Evolutionary conservation across 2,888 invertebrate genomes (phyloP), one percentile per base, ranked within the genome.

Genomic region (Conomelus anceps): DNA sequence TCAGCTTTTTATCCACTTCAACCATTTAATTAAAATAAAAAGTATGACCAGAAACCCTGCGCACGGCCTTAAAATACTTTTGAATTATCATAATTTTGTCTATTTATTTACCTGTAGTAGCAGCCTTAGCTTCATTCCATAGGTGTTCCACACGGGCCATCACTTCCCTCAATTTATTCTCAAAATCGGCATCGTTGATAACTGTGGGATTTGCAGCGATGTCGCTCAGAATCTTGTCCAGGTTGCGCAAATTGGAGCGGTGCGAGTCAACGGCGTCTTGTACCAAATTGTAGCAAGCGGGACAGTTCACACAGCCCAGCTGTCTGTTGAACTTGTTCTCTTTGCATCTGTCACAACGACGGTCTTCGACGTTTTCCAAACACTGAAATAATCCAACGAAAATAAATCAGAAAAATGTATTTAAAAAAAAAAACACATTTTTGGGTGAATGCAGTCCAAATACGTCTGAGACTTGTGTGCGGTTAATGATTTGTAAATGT

Each of bases 261-360:
- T 98, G 98, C 11, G 94, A 94, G 92, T 96, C 96, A 9, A 97
- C 98, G 0, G 97, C 97, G 90, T 97, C 96, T 92, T 97, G 97
- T 0, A 99, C 98, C 13, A 99, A 94, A 93, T 98, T 98, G 93
- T 99, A 99, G 93, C 99, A 99, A 13, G 97, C 96, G 0, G 98
- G 98, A 93, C 99, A 99, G 92, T 98, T 96, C 87, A 97, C 94
- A 92, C 98, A 98, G 22, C 98, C 98, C 89, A 96, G 96, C 91
- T 98, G 97, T 24, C 98, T 95, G 93, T 99, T 97, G 92, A 96
- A 96, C 93, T 98, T 99, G 93, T 99, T 99, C 93, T 99, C 99
- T 94, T 98, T 98, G 93, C 99, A 99, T 85, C 98, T 96, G 93
- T 99, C 98, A 93, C 99, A 99, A 23, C 96, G 95, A 34, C 97